Evolutionary conservation across 2,797 vertebrate genomes (phyloP).

Genomic region (Cyclopterus lumpus): DNA sequence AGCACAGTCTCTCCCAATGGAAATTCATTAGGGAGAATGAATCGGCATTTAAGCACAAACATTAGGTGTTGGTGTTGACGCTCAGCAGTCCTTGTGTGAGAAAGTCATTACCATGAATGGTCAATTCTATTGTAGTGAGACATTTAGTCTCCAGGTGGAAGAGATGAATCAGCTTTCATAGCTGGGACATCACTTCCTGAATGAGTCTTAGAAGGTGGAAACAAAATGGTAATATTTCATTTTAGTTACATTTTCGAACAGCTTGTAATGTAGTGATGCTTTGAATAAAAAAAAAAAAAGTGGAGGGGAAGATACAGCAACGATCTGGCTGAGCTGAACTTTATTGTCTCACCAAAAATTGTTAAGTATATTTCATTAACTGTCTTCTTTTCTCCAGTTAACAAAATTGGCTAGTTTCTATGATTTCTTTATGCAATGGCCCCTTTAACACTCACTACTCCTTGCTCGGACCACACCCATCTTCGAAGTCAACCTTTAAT

Average conservation of each 20-base stretch:
- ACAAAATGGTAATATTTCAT: constrained; percentile 17
- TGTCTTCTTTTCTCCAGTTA: background rate
- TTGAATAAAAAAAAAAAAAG: no score
- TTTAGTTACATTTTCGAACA: background rate
- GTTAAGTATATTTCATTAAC: background rate
- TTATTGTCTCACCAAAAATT: background rate
- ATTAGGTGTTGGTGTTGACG: constrained; percentile 56
- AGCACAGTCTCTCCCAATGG: constrained; percentile 34
- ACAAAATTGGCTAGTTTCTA: background rate
- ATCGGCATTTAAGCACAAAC: constrained; percentile 67
- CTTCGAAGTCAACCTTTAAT: background rate
- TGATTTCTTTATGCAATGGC: background rate
- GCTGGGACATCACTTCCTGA: constrained; percentile 45
- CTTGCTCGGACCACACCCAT: background rate
- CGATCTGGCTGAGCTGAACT: background rate
- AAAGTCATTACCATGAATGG: constrained; percentile 71
- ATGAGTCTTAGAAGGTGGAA: constrained; percentile 19
- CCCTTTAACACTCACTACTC: background rate
- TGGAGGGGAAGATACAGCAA: background rate
- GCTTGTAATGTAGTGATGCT: background rate
- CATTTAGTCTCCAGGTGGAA: constrained; percentile 60
- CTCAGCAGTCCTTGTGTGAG: constrained; percentile 23
- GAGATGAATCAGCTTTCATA: constrained; percentile 67
- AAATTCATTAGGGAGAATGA: constrained; percentile 65
- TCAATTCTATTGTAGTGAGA: constrained; percentile 56